A percentile compares a stretch with the other conserved stretches of the same genome.
Evolutionary conservation across 2,888 invertebrate species (phyloP).

Genomic region (Spilarctia lutea): DNA sequence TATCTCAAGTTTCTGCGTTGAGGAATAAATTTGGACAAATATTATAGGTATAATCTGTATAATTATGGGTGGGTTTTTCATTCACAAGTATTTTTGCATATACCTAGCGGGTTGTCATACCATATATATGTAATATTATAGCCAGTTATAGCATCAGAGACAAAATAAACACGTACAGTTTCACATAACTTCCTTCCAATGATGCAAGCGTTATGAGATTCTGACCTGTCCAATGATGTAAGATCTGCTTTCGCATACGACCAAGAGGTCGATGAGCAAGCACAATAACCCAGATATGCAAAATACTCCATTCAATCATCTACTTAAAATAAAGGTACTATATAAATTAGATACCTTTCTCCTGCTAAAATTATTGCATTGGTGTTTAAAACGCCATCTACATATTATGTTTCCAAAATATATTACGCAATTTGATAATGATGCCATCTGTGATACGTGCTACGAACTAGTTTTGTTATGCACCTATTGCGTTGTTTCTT

Average conservation of each 20-base stretch:
- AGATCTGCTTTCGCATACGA: constrained; percentile 80
- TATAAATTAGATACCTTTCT: constrained; percentile 39
- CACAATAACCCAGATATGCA: constrained; percentile 77
- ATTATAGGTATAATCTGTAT: too few relatives aligned
- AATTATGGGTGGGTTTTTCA: background rate
- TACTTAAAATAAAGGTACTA: constrained; percentile 43
- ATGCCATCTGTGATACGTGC: constrained; percentile 49
- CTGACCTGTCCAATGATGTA: constrained; percentile 77
- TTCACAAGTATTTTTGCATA: background rate
- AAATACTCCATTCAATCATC: constrained; percentile 56
- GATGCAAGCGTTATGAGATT: constrained; percentile 78
- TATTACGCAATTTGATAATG: constrained; percentile 26
- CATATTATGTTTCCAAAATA: constrained; percentile 9
- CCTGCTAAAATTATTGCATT: constrained; percentile 17
- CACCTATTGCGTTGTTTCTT: constrained; percentile 6
- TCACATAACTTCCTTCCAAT: constrained; percentile 67
- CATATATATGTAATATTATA: constrained; percentile 36
- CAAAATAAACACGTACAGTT: constrained; percentile 52
- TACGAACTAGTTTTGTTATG: constrained; percentile 28
- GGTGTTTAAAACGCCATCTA: constrained; percentile 56
- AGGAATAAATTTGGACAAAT: too few relatives aligned
- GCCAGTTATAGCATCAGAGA: constrained; percentile 45
- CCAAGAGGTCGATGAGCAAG: constrained; percentile 68
- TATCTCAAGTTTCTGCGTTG: too few relatives aligned
- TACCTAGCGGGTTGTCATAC: constrained; percentile 17